Evolutionary conservation across 1,140 invertebrate species (phyloP).

Genomic region (Holcopasites calliopsidis): DNA sequence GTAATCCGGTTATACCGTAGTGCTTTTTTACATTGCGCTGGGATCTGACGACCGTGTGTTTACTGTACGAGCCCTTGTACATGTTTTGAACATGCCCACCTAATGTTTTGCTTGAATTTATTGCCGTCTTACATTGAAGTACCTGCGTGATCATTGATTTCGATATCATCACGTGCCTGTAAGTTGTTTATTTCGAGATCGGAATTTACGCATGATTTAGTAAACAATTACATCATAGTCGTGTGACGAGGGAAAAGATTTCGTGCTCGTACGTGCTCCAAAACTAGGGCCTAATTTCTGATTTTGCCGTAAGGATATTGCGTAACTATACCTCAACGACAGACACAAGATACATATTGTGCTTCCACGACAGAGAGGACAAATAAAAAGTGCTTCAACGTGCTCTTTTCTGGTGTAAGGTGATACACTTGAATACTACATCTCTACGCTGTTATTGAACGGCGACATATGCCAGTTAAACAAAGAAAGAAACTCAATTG

Average conservation of each 20-base stretch:
- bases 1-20: neutral
- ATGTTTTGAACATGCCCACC: no score
- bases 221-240: constrained; percentile 21
- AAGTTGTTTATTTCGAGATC: neutral
- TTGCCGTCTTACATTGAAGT: neutral
- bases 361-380: constrained; percentile 9
- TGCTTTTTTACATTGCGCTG: neutral
- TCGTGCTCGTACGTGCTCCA: neutral
- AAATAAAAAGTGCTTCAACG: constrained; percentile 13
- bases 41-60: neutral
- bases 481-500: neutral
- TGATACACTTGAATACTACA: constrained; percentile 3
- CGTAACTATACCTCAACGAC: constrained; percentile 37
- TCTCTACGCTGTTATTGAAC: neutral
- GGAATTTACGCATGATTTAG: neutral
- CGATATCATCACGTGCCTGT: neutral
- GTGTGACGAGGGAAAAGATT: neutral
- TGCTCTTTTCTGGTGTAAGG: constrained; percentile 22
- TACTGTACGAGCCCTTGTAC: neutral
- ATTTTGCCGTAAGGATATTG: constrained; percentile 21
- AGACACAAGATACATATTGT: constrained; percentile 13
- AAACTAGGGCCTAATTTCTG: constrained; percentile 8
- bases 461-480: neutral
- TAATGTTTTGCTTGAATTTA: neutral
- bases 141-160: neutral